Conservation (phyloP, 1,140 invertebrate genomes). For the Drosophila biarmipes region DNA sequence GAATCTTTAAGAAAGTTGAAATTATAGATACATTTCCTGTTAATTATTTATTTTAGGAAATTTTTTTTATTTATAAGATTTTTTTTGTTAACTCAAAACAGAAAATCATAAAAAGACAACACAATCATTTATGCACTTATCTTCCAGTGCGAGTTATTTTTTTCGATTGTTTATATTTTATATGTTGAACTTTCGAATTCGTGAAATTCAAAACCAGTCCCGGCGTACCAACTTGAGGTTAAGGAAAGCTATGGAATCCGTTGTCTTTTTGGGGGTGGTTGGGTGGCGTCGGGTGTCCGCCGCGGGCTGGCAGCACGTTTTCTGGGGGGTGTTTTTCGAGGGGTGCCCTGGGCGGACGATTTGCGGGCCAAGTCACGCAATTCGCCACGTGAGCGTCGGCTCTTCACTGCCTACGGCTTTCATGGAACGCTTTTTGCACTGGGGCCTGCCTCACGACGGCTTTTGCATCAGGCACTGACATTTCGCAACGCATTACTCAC, state of each 20-base stretch:
- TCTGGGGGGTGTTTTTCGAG: background rate
- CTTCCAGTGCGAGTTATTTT: too few species aligned
- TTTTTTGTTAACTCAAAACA: too few species aligned
- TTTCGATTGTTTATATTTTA: too few species aligned
- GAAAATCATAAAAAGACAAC: too few species aligned
- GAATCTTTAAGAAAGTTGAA: too few species aligned
- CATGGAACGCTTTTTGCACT: slow-evolving; percentile 4
- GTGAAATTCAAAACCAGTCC: background rate
- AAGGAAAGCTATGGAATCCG: slow-evolving; percentile 5
- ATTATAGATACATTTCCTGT: too few species aligned
- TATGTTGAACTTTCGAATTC: background rate
- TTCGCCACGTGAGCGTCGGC: slow-evolving; percentile 32
- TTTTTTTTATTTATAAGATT: too few species aligned
- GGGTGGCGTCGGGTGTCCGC: background rate
- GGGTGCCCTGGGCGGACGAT: background rate
- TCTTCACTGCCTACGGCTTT: slow-evolving; percentile 31
- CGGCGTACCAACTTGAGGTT: background rate
- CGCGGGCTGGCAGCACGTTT: slow-evolving; percentile 2
- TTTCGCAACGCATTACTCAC: slow-evolving; percentile 28
- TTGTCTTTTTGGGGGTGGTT: background rate
- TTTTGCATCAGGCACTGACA: slow-evolving; percentile 3
- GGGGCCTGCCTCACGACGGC: slow-evolving; percentile 16
- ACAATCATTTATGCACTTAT: too few species aligned
- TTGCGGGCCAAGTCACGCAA: slow-evolving; percentile 29
- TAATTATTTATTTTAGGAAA: too few species aligned